Evolutionary conservation across 1,140 invertebrate species (phyloP).

Genomic region (Tenebrio molitor): DNA sequence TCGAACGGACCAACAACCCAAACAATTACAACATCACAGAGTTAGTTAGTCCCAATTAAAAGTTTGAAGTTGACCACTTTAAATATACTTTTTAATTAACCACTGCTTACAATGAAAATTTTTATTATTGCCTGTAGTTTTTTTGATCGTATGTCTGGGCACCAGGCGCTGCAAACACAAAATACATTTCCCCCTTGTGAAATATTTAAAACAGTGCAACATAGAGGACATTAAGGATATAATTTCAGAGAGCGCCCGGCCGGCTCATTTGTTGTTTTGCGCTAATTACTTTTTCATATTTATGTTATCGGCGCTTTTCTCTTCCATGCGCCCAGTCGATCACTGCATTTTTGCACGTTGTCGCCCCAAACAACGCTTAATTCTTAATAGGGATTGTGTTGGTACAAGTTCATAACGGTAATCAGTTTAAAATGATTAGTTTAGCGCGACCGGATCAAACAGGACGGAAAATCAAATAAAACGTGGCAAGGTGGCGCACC

Average conservation of each 20-base stretch:
- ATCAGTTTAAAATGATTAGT: constrained; percentile 34
- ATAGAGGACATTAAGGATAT: constrained; percentile 23
- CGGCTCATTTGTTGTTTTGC: constrained; percentile 13
- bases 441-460: constrained; percentile 16
- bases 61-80: too few species aligned
- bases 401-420: background rate
- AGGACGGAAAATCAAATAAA: constrained; percentile 37
- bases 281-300: constrained; percentile 18
- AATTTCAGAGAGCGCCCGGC: constrained; percentile 5
- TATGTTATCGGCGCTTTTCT: constrained; percentile 9
- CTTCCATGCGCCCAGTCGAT: background rate
- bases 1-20: too few species aligned
- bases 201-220: constrained; percentile 28
- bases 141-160: too few species aligned
- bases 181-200: background rate
- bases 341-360: too few species aligned
- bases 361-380: too few species aligned
- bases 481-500: constrained; percentile 32
- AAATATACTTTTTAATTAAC: too few species aligned
- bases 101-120: too few species aligned
- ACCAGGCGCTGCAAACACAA: too few species aligned
- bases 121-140: too few species aligned
- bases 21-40: too few species aligned
- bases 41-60: too few species aligned
- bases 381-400: background rate